phyloP scores from a whole-genome alignment of 2,797 vertebrate genomes.

The Nasua narica region DNA sequence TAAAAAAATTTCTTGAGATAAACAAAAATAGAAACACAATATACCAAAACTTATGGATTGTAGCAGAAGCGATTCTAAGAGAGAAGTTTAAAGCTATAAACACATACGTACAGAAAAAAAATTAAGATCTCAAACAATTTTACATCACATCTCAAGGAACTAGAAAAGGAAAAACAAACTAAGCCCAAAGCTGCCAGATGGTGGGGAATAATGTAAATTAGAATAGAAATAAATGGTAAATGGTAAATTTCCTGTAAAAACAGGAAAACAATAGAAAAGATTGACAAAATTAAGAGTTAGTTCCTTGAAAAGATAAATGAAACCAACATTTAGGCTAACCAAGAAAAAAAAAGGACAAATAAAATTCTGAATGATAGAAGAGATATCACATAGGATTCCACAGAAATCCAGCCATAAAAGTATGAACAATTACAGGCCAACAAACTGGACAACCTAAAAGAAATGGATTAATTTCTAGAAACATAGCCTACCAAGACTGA shows the following conservation, averaged over 20 bases:
- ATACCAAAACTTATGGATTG: neutral
- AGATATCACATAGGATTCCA: neutral
- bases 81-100: neutral
- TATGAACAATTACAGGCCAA: neutral
- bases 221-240: neutral
- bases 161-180: neutral
- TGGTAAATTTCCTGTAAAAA: too few species aligned
- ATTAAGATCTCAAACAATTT: neutral
- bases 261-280: neutral
- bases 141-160: neutral
- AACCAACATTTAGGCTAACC: neutral
- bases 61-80: neutral
- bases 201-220: neutral
- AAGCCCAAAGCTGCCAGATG: neutral
- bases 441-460: neutral
- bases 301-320: neutral
- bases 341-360: neutral
- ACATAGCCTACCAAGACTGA: neutral
- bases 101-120: neutral
- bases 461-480: neutral
- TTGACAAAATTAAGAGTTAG: neutral
- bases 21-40: neutral
- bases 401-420: neutral
- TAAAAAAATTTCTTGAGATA: neutral
- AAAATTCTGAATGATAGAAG: neutral